A percentile compares a stretch with the other conserved stretches of the same genome.
phyloP scores from a whole-genome alignment of 2,113 vertebrate species.

The Sceloporus undulatus region DNA sequence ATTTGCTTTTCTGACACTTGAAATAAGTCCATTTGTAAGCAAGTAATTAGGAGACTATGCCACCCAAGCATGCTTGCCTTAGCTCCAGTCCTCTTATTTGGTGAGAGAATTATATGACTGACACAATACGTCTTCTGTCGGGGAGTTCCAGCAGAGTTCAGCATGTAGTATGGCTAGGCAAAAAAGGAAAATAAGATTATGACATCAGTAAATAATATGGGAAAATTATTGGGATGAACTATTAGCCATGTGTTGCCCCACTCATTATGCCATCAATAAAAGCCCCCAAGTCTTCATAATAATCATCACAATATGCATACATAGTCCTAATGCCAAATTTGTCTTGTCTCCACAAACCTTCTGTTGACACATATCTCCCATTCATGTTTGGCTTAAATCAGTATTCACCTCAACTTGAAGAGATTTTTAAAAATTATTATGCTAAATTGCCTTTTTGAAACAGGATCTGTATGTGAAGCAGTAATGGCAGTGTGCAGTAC shows the following conservation, averaged over 20 bases:
- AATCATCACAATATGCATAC: background rate
- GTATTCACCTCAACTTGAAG: conserved; percentile 4
- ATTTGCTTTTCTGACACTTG: too few relatives aligned
- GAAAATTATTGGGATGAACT: too few relatives aligned
- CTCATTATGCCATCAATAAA: too few relatives aligned
- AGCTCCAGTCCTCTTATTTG: background rate
- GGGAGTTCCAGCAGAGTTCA: background rate
- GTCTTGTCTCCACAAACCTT: background rate
- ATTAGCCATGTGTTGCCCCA: too few relatives aligned
- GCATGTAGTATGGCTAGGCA: background rate
- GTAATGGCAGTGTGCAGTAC: background rate
- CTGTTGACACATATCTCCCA: background rate
- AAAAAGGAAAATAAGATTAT: background rate
- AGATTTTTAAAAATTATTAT: background rate
- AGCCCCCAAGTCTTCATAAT: background rate
- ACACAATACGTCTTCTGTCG: background rate
- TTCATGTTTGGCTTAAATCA: background rate
- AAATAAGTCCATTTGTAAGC: too few relatives aligned
- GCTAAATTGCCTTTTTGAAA: background rate
- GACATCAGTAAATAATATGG: background rate
- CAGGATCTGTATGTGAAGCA: conserved; percentile 6
- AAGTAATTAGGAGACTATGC: background rate
- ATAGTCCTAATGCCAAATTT: background rate
- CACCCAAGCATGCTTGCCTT: background rate
- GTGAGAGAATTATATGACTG: background rate